These are phyloP conservation scores for Smutsia temminckii DNA, from an alignment of 2,797 vertebrate genomes.

Conservation along the genomic window DNA sequence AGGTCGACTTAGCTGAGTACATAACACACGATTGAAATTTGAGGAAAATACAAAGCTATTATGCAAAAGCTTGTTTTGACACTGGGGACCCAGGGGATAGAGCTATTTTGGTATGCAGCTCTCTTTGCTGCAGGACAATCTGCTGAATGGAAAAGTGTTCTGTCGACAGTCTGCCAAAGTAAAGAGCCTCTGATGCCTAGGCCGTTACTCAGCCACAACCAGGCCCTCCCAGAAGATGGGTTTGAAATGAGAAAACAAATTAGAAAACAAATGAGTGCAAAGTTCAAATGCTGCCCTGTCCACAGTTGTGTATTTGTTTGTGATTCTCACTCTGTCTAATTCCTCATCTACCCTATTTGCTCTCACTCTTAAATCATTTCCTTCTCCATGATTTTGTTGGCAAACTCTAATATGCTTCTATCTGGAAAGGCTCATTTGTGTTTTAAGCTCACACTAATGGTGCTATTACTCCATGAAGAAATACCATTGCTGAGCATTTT, in stretches of 20 bases:
- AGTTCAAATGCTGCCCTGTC: constrained; percentile 20
- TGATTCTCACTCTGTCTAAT: constrained; percentile 48
- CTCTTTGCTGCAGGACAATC: constrained; percentile 74
- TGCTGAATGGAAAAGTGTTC: constrained; percentile 78
- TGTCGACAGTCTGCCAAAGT: constrained; percentile 43
- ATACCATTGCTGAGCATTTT: neutral
- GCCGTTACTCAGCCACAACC: neutral
- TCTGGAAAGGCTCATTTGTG: constrained; percentile 39
- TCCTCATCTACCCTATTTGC: constrained; percentile 34
- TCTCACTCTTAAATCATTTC: constrained; percentile 48
- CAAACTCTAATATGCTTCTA: neutral
- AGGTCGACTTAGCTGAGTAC: constrained; percentile 71
- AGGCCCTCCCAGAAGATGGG: constrained; percentile 51
- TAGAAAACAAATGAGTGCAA: constrained; percentile 47
- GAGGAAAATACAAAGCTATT: constrained; percentile 76
- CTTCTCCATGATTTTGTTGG: constrained; percentile 45
- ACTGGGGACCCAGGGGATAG: constrained; percentile 71
- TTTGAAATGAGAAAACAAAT: constrained; percentile 47
- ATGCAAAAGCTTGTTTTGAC: constrained; percentile 83
- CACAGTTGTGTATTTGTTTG: constrained; percentile 32
- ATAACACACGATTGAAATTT: constrained; percentile 70
- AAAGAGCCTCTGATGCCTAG: neutral
- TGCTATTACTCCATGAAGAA: constrained; percentile 10
- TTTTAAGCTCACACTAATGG: constrained; percentile 35
- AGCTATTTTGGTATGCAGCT: constrained; percentile 75